Evolutionary conservation across 23 tunicate species (phyloP).

Genomic region (Halocynthia roretzi): DNA sequence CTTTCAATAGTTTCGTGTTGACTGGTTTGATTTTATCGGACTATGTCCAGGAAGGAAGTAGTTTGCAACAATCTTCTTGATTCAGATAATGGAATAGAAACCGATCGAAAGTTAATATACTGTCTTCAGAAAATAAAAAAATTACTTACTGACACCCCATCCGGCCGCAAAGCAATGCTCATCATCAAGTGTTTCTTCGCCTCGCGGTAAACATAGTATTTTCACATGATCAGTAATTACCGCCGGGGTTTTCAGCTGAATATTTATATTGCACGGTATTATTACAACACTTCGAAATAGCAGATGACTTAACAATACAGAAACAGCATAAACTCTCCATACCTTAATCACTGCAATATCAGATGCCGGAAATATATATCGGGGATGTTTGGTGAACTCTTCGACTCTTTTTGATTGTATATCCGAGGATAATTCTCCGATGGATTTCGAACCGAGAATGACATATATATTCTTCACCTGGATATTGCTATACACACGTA

Average conservation of each 20-base stretch:
- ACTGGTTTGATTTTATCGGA: no score
- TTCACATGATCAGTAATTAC: conserved; percentile 6
- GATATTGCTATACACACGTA: no score
- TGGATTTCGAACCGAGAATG: no score
- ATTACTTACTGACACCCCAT: conserved; percentile 50
- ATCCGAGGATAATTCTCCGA: background rate
- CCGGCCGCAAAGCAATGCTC: conserved; percentile 53
- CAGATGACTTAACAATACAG: background rate
- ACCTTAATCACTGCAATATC: conserved; percentile 53
- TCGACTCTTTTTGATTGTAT: background rate
- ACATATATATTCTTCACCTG: no score
- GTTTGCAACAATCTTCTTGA: no score
- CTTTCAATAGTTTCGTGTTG: no score
- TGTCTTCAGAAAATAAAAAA: no score
- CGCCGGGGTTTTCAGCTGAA: conserved; percentile 7
- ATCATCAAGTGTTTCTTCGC: conserved; percentile 36
- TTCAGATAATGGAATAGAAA: no score
- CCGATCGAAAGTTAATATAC: no score
- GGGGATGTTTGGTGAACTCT: conserved; percentile 27
- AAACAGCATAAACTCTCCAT: background rate
- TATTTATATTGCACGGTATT: background rate
- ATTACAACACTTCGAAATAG: background rate
- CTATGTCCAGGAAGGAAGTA: no score
- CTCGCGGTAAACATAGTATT: conserved; percentile 36
- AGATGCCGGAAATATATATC: conserved; percentile 11